Percentiles rank a stretch among this genome's conserved stretches.
Conservation (phyloP, 1,140 invertebrate genomes). For the Marisa cornuarietis region DNA sequence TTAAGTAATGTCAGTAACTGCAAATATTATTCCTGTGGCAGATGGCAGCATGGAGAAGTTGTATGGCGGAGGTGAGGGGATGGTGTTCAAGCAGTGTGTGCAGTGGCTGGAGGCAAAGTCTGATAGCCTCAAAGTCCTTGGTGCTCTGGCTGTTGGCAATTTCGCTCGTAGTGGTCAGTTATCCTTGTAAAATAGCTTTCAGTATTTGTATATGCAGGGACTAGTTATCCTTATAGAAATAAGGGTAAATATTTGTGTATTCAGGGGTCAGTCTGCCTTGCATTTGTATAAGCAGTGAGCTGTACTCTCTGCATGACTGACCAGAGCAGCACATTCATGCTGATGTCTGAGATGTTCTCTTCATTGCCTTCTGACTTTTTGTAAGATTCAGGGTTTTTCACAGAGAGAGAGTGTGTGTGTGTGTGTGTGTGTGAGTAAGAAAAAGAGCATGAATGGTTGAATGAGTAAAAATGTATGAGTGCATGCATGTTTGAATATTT, state of each 20-base stretch:
- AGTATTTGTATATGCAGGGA: neutral
- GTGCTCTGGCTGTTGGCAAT: slow-evolving; percentile 86
- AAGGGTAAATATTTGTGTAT: neutral
- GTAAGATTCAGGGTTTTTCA: neutral
- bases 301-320: no score
- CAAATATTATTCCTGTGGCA: slow-evolving; percentile 59
- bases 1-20: no score
- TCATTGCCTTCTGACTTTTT: no score
- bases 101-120: slow-evolving; percentile 80
- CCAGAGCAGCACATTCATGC: no score
- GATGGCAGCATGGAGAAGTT: slow-evolving; percentile 87
- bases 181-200: neutral
- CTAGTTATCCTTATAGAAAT: neutral
- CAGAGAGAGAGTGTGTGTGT: neutral
- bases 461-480: slow-evolving; percentile 8
- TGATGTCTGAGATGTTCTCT: no score
- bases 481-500: neutral
- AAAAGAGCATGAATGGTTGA: neutral
- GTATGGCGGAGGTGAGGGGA: slow-evolving; percentile 77
- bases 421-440: neutral
- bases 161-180: slow-evolving; percentile 79
- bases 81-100: slow-evolving; percentile 78
- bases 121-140: slow-evolving; percentile 81
- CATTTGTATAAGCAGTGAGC: neutral
- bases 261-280: neutral